Evolutionary conservation across 37 sponge, comb jelly and placozoan species (phyloP).

Genomic region (Sycon ciliatum): DNA sequence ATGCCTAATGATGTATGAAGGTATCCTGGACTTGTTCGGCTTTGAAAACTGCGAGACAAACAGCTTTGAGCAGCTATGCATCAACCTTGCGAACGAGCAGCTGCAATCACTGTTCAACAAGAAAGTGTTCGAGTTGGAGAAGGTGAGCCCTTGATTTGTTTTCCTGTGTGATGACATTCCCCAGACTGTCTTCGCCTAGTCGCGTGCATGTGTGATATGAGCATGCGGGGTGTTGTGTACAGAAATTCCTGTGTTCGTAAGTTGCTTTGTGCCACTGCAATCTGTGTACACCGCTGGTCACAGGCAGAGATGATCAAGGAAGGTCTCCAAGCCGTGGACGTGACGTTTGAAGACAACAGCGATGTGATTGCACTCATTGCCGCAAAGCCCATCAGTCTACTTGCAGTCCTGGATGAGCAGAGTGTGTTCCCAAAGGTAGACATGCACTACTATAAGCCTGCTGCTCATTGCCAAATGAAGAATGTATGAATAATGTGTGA

Average conservation of each 20-base stretch:
- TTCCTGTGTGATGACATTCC: too few species aligned
- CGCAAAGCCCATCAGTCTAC: not conserved
- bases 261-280: too few species aligned
- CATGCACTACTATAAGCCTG: too few species aligned
- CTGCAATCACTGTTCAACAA: slow-evolving; percentile 88
- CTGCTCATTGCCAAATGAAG: too few species aligned
- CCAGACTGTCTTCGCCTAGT: too few species aligned
- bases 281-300: too few species aligned
- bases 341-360: not conserved
- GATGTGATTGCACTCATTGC: not conserved
- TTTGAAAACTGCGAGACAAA: slow-evolving; percentile 74
- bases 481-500: too few species aligned
- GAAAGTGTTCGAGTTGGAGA: slow-evolving; percentile 79
- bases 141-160: slow-evolving; percentile 28
- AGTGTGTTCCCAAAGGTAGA: not conserved
- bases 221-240: too few species aligned
- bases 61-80: slow-evolving; percentile 81
- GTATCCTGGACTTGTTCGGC: slow-evolving; percentile 82
- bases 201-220: too few species aligned
- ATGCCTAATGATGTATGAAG: too few species aligned
- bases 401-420: not conserved
- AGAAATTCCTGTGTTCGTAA: too few species aligned
- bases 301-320: not conserved
- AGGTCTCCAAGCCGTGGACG: not conserved
- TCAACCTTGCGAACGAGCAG: slow-evolving; percentile 83